These are phyloP conservation scores for Eufriesea mexicana DNA, from an alignment of 1,140 invertebrate species.

Conservation along the genomic window DNA sequence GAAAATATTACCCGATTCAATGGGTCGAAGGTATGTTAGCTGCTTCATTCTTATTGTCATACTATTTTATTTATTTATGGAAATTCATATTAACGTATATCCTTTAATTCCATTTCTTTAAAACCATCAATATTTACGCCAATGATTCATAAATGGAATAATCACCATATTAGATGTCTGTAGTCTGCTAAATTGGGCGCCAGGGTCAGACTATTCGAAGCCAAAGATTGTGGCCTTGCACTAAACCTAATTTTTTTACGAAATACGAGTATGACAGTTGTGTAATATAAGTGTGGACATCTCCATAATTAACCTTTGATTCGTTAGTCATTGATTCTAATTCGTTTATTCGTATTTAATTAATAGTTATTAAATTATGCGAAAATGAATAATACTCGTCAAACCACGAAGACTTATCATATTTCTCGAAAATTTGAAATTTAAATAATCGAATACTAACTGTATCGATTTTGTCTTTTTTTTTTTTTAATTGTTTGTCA, in stretches of 20 bases:
- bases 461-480: constrained; percentile 11
- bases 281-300: constrained; percentile 31
- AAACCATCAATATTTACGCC: background rate
- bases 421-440: constrained; percentile 13
- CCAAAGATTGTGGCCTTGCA: constrained; percentile 62
- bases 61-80: background rate
- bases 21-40: constrained; percentile 84
- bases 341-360: constrained; percentile 39
- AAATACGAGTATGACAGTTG: constrained; percentile 56
- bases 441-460: background rate
- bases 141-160: constrained; percentile 52
- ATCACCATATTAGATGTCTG: constrained; percentile 75
- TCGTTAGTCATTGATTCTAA: background rate
- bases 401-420: background rate
- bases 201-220: constrained; percentile 77
- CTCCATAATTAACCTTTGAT: background rate
- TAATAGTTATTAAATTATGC: constrained; percentile 52
- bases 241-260: constrained; percentile 33
- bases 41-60: background rate
- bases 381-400: constrained; percentile 33
- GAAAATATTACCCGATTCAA: constrained; percentile 85
- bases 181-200: constrained; percentile 82
- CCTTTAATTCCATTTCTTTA: background rate
- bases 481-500: background rate
- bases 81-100: background rate